Conservation (phyloP, 2,797 vertebrate species). For the Typhlichthys eigenmanni region DNA sequence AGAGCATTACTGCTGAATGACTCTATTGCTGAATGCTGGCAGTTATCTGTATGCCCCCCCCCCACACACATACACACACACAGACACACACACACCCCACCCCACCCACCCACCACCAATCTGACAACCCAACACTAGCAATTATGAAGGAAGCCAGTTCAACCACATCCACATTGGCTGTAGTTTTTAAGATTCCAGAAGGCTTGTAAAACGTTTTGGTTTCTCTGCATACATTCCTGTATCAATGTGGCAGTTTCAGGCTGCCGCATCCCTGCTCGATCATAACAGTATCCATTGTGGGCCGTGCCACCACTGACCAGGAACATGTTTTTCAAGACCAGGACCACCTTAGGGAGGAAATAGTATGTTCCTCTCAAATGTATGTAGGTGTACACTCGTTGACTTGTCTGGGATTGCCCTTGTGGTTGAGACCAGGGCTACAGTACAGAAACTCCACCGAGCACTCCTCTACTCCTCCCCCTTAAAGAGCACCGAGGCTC, state of each 20-base stretch:
- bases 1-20: constrained; percentile 64
- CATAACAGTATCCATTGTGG: constrained; percentile 55
- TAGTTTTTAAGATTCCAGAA: constrained; percentile 77
- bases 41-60: constrained; percentile 32
- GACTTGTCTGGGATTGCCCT: too few relatives aligned
- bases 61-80: constrained; percentile 38
- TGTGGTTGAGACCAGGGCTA: too few relatives aligned
- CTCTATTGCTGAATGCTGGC: constrained; percentile 72
- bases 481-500: too few relatives aligned
- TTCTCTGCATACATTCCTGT: constrained; percentile 69
- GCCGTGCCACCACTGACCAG: constrained; percentile 36
- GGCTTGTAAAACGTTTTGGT: constrained; percentile 73
- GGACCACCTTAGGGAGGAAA: constrained; percentile 36
- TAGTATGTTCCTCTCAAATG: constrained; percentile 18
- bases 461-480: too few relatives aligned
- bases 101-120: constrained; percentile 64
- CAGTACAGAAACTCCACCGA: too few relatives aligned
- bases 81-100: constrained; percentile 57
- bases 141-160: constrained; percentile 81
- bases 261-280: constrained; percentile 53
- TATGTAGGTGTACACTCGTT: not conserved
- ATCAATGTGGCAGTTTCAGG: constrained; percentile 65
- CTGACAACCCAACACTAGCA: constrained; percentile 80
- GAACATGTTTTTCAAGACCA: constrained; percentile 33
- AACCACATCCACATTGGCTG: constrained; percentile 81